Evolutionary conservation across 2,888 invertebrate genomes (phyloP).

Genomic region (Ceriagrion tenellum): DNA sequence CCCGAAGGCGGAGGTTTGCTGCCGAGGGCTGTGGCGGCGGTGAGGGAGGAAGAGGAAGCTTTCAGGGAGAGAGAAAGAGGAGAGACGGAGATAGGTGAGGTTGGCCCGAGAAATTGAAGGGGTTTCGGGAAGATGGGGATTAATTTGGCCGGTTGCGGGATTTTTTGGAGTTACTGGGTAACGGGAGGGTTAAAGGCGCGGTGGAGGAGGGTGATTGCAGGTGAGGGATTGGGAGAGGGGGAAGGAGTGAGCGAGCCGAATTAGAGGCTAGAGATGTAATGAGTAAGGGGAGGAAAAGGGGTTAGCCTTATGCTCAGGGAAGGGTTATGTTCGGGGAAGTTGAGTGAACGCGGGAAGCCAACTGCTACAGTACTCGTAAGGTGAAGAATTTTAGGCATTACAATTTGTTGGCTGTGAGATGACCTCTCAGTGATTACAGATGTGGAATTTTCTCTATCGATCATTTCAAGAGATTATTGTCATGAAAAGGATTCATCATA

Average conservation of each 20-base stretch:
- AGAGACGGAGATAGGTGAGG: not conserved
- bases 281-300: not conserved
- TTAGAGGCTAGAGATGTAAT: not conserved
- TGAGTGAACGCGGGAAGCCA: not conserved
- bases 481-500: too few species aligned
- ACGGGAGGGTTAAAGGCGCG: not conserved
- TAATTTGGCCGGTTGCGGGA: not conserved
- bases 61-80: not conserved
- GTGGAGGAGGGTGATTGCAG: not conserved
- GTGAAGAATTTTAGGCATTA: too few species aligned
- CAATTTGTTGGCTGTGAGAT: too few species aligned
- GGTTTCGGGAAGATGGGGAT: not conserved
- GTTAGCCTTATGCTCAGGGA: not conserved
- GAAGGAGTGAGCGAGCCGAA: not conserved
- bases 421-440: too few species aligned
- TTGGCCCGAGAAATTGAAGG: constrained; percentile 30
- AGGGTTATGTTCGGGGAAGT: not conserved
- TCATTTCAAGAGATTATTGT: too few species aligned
- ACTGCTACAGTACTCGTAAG: too few species aligned
- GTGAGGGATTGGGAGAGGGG: not conserved
- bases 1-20: not conserved
- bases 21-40: not conserved
- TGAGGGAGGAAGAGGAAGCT: not conserved
- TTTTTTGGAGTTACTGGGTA: not conserved
- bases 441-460: too few species aligned